These are phyloP conservation scores for Temnothorax unifasciatus DNA, from an alignment of 2,888 invertebrate species.

Conservation along the genomic window DNA sequence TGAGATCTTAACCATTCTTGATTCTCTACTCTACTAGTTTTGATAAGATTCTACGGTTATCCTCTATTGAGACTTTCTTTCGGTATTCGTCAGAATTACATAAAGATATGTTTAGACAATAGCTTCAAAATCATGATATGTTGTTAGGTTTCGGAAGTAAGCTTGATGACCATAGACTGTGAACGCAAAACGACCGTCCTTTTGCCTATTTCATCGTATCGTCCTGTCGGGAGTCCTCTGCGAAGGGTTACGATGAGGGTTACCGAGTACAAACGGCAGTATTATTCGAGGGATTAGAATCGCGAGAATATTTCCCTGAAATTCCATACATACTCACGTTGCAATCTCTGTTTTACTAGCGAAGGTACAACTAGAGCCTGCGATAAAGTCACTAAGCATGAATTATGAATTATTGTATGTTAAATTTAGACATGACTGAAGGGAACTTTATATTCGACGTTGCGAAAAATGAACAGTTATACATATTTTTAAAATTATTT, in stretches of 20 bases:
- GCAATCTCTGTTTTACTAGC: constrained; percentile 68
- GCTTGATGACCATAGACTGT: constrained; percentile 72
- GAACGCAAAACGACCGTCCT: constrained; percentile 78
- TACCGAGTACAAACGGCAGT: constrained; percentile 64
- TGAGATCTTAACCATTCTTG: neutral
- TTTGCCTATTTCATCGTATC: constrained; percentile 64
- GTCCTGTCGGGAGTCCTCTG: constrained; percentile 41
- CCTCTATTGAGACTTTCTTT: neutral
- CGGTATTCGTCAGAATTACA: neutral
- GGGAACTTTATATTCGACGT: neutral
- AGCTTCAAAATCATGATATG: neutral
- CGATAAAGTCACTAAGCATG: constrained; percentile 5
- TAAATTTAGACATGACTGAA: neutral
- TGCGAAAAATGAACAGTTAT: neutral
- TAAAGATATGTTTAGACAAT: constrained; percentile 27
- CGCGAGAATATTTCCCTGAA: constrained; percentile 66
- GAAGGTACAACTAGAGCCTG: constrained; percentile 13
- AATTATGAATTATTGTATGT: neutral
- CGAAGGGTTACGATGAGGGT: constrained; percentile 57
- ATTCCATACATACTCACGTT: constrained; percentile 64
- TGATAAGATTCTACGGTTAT: neutral
- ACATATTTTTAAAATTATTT: neutral
- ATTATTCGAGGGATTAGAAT: constrained; percentile 72
- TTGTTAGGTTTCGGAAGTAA: constrained; percentile 28
- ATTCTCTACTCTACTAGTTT: neutral